These are phyloP conservation scores for Drosophila atroscutellata DNA, from an alignment of 2,888 invertebrate genomes.

Conservation along the genomic window DNA sequence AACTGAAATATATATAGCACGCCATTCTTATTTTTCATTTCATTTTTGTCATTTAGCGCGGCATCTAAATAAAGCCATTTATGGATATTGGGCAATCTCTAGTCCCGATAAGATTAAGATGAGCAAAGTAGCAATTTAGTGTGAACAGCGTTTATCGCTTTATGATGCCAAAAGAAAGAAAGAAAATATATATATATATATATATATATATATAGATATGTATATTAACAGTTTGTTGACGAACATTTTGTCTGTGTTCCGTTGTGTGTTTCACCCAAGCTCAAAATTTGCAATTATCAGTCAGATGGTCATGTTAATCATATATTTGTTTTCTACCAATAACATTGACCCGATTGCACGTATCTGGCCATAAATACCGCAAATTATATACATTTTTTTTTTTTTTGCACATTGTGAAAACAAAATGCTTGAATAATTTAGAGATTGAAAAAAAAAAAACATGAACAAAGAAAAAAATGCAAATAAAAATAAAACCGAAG, in stretches of 20 bases:
- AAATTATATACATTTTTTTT: neutral
- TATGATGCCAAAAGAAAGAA: constrained; percentile 8
- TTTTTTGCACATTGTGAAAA: neutral
- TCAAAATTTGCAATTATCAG: neutral
- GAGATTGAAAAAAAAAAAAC: constrained; percentile 4
- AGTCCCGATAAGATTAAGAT: constrained; percentile 50
- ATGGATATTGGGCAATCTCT: constrained; percentile 35
- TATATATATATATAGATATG: neutral
- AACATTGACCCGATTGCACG: constrained; percentile 33
- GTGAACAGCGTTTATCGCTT: constrained; percentile 28
- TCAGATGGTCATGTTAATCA: neutral
- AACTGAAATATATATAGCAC: constrained; percentile 27
- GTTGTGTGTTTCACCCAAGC: neutral
- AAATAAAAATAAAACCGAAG: constrained; percentile 2
- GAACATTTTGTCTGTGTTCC: neutral
- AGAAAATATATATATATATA: no score
- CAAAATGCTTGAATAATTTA: constrained; percentile 43
- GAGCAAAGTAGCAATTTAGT: constrained; percentile 6
- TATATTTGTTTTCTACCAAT: neutral
- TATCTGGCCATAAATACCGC: constrained; percentile 7
- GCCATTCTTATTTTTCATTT: constrained; percentile 20
- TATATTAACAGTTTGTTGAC: neutral
- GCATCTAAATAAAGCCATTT: constrained; percentile 38
- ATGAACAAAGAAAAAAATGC: neutral
- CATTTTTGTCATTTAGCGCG: constrained; percentile 24